phyloP scores from a whole-genome alignment of 2,113 vertebrate genomes.

The Pollachius pollachius region DNA sequence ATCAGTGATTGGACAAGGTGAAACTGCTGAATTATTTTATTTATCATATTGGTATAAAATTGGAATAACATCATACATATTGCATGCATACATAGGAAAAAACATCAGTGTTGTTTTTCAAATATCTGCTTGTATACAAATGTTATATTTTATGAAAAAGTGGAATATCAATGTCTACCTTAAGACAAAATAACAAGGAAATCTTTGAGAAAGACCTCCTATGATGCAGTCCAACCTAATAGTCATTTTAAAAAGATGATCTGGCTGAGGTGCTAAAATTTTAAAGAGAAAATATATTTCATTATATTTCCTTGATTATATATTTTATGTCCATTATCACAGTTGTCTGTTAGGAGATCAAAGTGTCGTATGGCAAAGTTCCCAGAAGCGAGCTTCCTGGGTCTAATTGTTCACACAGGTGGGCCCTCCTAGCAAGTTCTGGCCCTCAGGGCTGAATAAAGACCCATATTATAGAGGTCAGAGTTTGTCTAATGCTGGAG shows the following conservation, averaged over 20 bases:
- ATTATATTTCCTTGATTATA: background rate
- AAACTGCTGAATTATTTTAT: too few relatives aligned
- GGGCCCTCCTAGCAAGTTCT: constrained; percentile 49
- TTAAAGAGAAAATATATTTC: background rate
- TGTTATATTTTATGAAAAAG: too few relatives aligned
- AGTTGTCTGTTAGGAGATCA: constrained; percentile 8
- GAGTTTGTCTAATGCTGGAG: constrained; percentile 57
- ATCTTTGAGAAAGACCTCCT: too few relatives aligned
- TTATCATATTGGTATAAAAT: too few relatives aligned
- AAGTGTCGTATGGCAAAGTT: constrained; percentile 26
- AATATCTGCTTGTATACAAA: too few relatives aligned
- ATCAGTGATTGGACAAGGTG: too few relatives aligned
- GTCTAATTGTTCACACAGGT: constrained; percentile 69
- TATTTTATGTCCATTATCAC: background rate
- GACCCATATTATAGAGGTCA: constrained; percentile 57
- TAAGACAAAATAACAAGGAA: too few relatives aligned
- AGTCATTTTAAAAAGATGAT: background rate
- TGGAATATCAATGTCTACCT: too few relatives aligned
- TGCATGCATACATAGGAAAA: too few relatives aligned
- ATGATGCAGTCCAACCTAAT: background rate
- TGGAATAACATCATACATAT: too few relatives aligned
- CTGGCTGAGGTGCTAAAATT: background rate
- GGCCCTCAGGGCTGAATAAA: constrained; percentile 50
- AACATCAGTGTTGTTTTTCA: too few relatives aligned
- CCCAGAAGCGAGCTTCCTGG: constrained; percentile 49